Conservation (phyloP, 2,797 vertebrate species). For the Diceros bicornis region DNA sequence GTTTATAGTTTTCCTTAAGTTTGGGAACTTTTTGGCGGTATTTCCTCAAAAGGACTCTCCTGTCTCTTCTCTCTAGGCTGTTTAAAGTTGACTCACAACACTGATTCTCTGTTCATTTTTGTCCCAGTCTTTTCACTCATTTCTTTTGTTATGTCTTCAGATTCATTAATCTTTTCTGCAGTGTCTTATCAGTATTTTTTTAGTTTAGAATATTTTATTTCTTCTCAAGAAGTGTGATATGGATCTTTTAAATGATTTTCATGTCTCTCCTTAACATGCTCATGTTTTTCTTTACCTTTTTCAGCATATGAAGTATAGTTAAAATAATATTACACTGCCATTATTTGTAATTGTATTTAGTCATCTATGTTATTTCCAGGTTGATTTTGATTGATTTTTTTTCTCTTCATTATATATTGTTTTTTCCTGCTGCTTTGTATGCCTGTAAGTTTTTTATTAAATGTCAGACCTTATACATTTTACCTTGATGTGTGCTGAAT, state of each 20-base stretch:
- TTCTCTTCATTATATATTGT: not conserved
- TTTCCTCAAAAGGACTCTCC: not conserved
- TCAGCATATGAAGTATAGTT: not conserved
- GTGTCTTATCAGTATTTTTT: not conserved
- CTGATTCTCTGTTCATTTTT: not conserved
- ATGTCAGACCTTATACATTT: not conserved
- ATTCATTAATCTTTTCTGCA: not conserved
- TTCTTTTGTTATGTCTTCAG: not conserved
- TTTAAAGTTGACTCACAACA: not conserved
- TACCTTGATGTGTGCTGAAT: not conserved
- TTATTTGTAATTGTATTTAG: not conserved
- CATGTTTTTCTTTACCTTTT: not conserved
- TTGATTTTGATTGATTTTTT: not conserved
- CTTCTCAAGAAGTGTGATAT: not conserved
- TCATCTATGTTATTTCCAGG: not conserved
- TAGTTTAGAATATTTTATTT: not conserved
- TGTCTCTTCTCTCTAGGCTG: not conserved
- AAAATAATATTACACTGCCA: not conserved
- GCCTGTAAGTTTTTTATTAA: not conserved
- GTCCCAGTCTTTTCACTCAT: not conserved
- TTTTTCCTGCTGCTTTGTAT: slow-evolving; percentile 4
- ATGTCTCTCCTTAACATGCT: not conserved
- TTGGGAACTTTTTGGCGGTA: not conserved
- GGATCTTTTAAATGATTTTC: not conserved
- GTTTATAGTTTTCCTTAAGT: slow-evolving; percentile 16